A percentile compares a stretch with the other conserved stretches of the same genome.
Evolutionary conservation across 1,140 invertebrate genomes (phyloP).

Genomic region (Glossosoma conforme): DNA sequence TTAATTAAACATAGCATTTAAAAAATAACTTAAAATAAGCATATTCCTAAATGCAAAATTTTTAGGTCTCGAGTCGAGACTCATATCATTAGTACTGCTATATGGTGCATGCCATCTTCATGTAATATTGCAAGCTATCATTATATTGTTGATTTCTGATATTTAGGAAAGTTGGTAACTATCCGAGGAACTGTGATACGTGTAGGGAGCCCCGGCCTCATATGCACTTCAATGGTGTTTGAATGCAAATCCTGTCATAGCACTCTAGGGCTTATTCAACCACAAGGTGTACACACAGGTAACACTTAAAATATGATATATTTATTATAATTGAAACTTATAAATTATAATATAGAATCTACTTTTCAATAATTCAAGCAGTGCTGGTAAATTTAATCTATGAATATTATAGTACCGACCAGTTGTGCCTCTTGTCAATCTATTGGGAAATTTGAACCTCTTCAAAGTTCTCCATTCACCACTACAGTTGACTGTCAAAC

Average conservation of each 20-base stretch:
- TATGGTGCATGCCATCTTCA: slow-evolving; percentile 10
- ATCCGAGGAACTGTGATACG: slow-evolving; percentile 83
- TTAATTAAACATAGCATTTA: no score
- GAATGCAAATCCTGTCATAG: slow-evolving; percentile 65
- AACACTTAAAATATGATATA: slow-evolving; percentile 19
- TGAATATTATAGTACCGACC: slow-evolving; percentile 43
- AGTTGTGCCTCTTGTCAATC: slow-evolving; percentile 56
- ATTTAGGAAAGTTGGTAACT: slow-evolving; percentile 73
- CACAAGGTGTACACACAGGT: slow-evolving; percentile 57
- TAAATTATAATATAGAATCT: no score
- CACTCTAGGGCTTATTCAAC: slow-evolving; percentile 56
- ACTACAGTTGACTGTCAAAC: slow-evolving; percentile 72
- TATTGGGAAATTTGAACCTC: slow-evolving; percentile 61
- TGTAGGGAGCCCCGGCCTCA: slow-evolving; percentile 69
- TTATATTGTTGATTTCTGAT: slow-evolving; percentile 15
- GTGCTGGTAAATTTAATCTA: no score
- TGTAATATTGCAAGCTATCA: slow-evolving; percentile 13
- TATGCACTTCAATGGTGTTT: slow-evolving; percentile 77
- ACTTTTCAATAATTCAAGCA: no score
- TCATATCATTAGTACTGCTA: slow-evolving; percentile 6
- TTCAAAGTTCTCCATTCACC: slow-evolving; percentile 64
- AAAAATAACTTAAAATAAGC: no score
- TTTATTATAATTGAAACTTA: no score
- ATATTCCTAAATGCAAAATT: no score
- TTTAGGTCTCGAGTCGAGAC: no score